Base-by-base conservation (phyloP, 2,797 vertebrate genomes). In the Trachops cirrhosus region DNA sequence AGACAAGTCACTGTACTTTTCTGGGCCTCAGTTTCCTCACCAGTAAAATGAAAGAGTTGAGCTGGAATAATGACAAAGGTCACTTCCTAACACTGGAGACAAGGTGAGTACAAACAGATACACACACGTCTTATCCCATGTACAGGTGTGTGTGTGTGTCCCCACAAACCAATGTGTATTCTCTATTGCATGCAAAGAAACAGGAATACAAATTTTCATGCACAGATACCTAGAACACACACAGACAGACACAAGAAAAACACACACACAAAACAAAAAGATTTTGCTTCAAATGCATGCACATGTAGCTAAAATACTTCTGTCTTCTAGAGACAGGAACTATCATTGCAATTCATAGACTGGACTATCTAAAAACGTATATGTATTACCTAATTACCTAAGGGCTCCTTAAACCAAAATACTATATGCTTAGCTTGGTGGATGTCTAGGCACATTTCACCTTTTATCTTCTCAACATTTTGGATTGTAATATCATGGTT, bases 151-250 rank as follows among this genome's bases (percentile, higher is more conserved):
- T 3, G 21, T 54, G 16, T 21, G 44, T 14, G 2, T 18, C 6
- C 3, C 32, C 44, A 68, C 34, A 70, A 19, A 70, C 0, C 7
- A 37, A 6, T 3, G 3, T 46, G 6, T 14, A 14, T 46, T 92
- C 62, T 54, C 32, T 41, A 62, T 50, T 1, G 46, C n/a, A 59
- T n/a, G 14, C 64, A 62, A 80, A 75, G 44, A 85, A 68, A 34
- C 48, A 88, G 52, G 86, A 62, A 46, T 22, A 39, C 15, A 84
- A 22, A 32, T 62, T 44, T 78, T 57, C 48, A 80, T 6, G 15
- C 34, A 71, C 18, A 34, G 64, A 67, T 9, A 24, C 54, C 84
- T 80, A 80, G 74, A 71, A 93, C 57, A 34, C 92, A 93, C 57
- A 34, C 92, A 83, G 85, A 79, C 32, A 78, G 32, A n/a, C 34